Evolutionary conservation across 1,140 invertebrate species (phyloP).

Genomic region (Atta colombica): DNA sequence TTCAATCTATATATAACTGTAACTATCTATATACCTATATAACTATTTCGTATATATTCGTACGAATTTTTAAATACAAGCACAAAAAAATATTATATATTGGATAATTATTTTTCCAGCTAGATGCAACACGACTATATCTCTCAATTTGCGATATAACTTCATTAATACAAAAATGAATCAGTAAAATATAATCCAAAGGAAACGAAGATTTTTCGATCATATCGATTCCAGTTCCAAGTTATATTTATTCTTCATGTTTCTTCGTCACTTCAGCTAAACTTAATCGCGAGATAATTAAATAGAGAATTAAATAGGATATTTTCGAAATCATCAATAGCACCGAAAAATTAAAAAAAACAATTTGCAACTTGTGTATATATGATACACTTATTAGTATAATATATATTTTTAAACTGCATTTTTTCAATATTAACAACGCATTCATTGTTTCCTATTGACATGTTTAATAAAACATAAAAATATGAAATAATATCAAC

Average conservation of each 20-base stretch:
- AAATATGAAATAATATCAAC: background rate
- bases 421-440: background rate
- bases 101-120: background rate
- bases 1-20: background rate
- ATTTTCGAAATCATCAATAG: background rate
- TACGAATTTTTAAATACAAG: background rate
- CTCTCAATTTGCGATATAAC: background rate
- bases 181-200: conserved; percentile 7
- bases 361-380: background rate
- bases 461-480: background rate
- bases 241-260: conserved; percentile 33
- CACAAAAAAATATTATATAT: background rate
- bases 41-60: background rate
- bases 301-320: background rate
- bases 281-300: background rate
- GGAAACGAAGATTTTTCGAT: background rate
- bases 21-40: background rate
- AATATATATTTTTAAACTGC: background rate
- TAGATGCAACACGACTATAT: background rate
- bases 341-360: background rate
- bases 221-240: background rate
- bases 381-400: background rate
- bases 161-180: background rate
- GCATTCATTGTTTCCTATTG: background rate
- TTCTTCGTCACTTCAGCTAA: conserved; percentile 9